phyloP scores from a whole-genome alignment of 2,888 invertebrate species.

The Ecliptopera silaceata region DNA sequence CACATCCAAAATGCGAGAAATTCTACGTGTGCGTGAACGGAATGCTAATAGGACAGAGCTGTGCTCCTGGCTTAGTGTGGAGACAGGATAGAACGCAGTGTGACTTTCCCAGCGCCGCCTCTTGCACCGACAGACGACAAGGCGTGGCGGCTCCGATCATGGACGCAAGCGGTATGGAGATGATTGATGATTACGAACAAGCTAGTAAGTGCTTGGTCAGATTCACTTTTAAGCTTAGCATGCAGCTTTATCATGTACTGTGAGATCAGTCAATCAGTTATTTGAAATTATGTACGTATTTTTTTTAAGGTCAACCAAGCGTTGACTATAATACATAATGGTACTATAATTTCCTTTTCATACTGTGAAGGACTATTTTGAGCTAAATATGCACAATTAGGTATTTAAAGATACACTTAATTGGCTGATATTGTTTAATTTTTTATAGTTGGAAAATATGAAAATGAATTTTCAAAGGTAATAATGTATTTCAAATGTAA shows the following conservation, averaged over 20 bases:
- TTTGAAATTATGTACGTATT: no score
- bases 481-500: no score
- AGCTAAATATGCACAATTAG: no score
- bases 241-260: not conserved
- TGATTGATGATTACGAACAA: conserved; percentile 48
- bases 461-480: no score
- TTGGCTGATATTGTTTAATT: no score
- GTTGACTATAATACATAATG: no score
- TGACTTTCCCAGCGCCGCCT: conserved; percentile 88
- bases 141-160: conserved; percentile 50
- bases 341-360: no score
- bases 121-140: conserved; percentile 78
- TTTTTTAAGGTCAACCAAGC: no score
- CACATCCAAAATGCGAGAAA: conserved; percentile 87
- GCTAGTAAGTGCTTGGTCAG: conserved; percentile 32
- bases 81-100: conserved; percentile 86
- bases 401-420: no score
- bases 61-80: conserved; percentile 91
- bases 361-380: no score
- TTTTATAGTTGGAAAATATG: no score
- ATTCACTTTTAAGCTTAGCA: not conserved
- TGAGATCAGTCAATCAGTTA: no score
- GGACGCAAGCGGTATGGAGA: conserved; percentile 50
- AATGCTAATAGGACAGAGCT: conserved; percentile 86
- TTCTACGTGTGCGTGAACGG: conserved; percentile 92